A percentile compares a stretch with the other conserved stretches of the same genome.
Evolutionary conservation across 2,797 vertebrate species (phyloP).

Genomic region (Arrhamphus sclerolepis): DNA sequence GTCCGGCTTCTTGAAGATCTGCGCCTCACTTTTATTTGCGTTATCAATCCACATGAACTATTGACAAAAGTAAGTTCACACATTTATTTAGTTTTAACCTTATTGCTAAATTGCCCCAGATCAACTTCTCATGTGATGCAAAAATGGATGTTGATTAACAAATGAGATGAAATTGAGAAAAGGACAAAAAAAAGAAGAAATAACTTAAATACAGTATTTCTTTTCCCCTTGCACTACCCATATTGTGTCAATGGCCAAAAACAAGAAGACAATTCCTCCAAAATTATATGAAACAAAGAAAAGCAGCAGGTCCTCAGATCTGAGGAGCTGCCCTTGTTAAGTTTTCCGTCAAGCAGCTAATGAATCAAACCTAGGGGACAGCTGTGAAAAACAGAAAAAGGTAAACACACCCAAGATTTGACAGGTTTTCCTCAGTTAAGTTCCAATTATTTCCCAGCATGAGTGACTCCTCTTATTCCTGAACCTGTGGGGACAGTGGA

Average conservation of each 20-base stretch:
- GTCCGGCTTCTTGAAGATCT: too few species aligned
- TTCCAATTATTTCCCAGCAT: constrained; percentile 33
- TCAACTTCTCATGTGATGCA: too few species aligned
- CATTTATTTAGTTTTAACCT: too few species aligned
- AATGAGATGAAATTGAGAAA: too few species aligned
- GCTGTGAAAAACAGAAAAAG: constrained; percentile 7
- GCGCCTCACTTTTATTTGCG: too few species aligned
- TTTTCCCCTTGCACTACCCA: too few species aligned
- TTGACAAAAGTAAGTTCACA: too few species aligned
- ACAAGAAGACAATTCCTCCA: neutral
- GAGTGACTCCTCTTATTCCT: constrained; percentile 23
- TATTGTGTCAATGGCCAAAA: neutral
- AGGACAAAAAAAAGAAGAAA: too few species aligned
- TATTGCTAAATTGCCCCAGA: too few species aligned
- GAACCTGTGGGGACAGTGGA: constrained; percentile 15
- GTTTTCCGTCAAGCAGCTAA: neutral
- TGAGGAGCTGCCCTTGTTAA: neutral
- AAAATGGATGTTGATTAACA: too few species aligned
- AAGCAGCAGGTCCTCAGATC: neutral
- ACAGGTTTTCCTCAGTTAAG: constrained; percentile 17
- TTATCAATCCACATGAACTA: too few species aligned
- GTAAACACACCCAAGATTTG: constrained; percentile 20
- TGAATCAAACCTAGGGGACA: neutral
- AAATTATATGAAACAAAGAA: neutral
- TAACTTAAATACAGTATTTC: too few species aligned